phyloP scores from a whole-genome alignment of 2,888 invertebrate species.

The Steromphala cineraria region DNA sequence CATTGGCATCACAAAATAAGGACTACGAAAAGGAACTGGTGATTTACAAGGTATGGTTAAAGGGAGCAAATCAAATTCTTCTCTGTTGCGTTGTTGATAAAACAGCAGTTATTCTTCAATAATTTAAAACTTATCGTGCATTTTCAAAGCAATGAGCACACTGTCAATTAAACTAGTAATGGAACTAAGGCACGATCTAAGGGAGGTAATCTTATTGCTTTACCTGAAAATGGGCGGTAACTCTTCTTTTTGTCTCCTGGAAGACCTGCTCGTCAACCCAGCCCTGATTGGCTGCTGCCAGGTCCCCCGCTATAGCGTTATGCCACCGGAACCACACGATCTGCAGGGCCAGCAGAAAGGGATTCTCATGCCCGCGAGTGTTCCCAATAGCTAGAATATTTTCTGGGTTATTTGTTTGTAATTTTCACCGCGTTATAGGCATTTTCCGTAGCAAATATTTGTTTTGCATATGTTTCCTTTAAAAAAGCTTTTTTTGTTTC shows the following conservation, averaged over 20 bases:
- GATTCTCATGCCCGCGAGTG: conserved; percentile 97
- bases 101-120: no score
- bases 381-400: conserved; percentile 90
- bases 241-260: conserved; percentile 90
- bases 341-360: conserved; percentile 93
- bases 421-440: no score
- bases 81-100: no score
- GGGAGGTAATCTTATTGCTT: neutral
- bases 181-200: neutral
- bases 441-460: no score
- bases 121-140: no score
- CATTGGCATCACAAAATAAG: neutral
- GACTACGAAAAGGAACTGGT: no score
- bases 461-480: no score
- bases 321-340: conserved; percentile 97
- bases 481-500: no score
- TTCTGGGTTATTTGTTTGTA: no score
- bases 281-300: conserved; percentile 82
- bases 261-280: conserved; percentile 94
- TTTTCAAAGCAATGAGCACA: no score
- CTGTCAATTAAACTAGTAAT: neutral
- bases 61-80: no score
- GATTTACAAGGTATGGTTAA: no score
- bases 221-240: conserved; percentile 94
- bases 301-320: conserved; percentile 85